Base-by-base conservation (phyloP, 2,113 vertebrate genomes). In the Phyllostomus hastatus region DNA sequence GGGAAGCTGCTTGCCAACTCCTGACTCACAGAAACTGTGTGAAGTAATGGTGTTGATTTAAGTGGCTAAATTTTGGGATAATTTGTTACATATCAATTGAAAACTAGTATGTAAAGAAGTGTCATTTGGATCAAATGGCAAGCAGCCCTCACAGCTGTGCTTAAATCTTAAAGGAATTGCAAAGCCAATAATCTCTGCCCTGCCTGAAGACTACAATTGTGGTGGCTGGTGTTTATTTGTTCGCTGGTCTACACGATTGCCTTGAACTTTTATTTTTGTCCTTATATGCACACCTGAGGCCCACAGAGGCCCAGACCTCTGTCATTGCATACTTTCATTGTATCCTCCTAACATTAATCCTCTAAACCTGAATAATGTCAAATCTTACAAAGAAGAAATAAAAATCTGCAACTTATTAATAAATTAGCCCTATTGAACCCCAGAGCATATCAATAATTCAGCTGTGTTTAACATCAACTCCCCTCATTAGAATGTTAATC, bases 401-500 rank as follows among this genome's bases (percentile, higher is more conserved):
- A 66, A 94, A 94, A 66, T 16, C 20, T 90, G 33, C 12, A 70
- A 69, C 28, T 26, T 90, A 84, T 86, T 95, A 94, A 92, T 78
- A 95, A 93, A 67, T 93, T 69, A 96, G 88, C 46, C 31, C 17
- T n/a, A 14, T 6, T 48, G 82, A 69, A 85, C 76, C 48, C 73
- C 54, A 90, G 64, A 86, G 64, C 61, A 19, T 28, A 90, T 43
- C 57, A 94, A 64, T 2, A 54, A 64, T 54, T 96, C 79, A 79
- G 70, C 43, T 92, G 76, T 92, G 76, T 85, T 92, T 92, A 86
- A 78, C 52, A 69, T 2, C 48, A 75, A 14, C 52, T 89, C 67
- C 83, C 57, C 64, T 92, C 54, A 73, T 96, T 92, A 96, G 80
- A 90, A 85, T 94, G 82, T 87, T 94, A 57, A 95, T 95, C 69